A percentile compares a stretch with the other conserved stretches of the same genome.
Conservation (phyloP, 2,888 invertebrate species). For the Xanthorhoe designata region DNA sequence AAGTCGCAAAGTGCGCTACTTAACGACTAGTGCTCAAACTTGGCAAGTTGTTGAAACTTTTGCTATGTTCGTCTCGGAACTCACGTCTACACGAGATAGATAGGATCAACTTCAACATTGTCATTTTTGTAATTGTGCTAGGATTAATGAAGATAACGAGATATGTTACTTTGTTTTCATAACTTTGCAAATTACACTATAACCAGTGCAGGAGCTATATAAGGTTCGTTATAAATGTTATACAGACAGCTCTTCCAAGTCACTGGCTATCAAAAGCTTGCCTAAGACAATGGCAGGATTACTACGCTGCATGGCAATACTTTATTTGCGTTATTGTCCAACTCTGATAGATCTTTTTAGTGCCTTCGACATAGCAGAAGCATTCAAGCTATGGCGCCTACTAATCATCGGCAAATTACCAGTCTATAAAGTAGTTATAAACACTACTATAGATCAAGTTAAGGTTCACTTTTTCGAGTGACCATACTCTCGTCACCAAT, state of each 20-base stretch:
- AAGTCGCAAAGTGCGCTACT: constrained; percentile 56
- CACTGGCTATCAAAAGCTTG: too few species aligned
- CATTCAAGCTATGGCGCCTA: too few species aligned
- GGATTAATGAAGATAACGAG: constrained; percentile 3
- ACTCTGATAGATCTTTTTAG: too few species aligned
- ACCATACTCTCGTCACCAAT: constrained; percentile 25
- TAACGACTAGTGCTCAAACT: constrained; percentile 51
- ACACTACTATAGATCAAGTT: not conserved
- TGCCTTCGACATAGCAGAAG: too few species aligned
- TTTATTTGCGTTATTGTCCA: too few species aligned
- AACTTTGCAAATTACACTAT: too few species aligned
- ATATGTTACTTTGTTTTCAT: not conserved
- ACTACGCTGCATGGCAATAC: too few species aligned
- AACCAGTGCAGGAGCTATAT: too few species aligned
- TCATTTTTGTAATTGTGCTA: constrained; percentile 27
- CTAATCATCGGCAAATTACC: too few species aligned
- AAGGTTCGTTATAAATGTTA: too few species aligned
- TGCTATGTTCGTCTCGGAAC: constrained; percentile 60
- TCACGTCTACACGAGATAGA: constrained; percentile 49
- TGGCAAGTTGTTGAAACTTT: constrained; percentile 60
- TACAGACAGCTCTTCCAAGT: too few species aligned
- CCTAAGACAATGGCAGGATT: too few species aligned
- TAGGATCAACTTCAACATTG: constrained; percentile 43
- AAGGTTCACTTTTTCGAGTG: constrained; percentile 11
- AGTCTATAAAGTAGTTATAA: not conserved